Base-by-base conservation (phyloP, 2,113 vertebrate genomes). In the Orthonyx spaldingii region DNA sequence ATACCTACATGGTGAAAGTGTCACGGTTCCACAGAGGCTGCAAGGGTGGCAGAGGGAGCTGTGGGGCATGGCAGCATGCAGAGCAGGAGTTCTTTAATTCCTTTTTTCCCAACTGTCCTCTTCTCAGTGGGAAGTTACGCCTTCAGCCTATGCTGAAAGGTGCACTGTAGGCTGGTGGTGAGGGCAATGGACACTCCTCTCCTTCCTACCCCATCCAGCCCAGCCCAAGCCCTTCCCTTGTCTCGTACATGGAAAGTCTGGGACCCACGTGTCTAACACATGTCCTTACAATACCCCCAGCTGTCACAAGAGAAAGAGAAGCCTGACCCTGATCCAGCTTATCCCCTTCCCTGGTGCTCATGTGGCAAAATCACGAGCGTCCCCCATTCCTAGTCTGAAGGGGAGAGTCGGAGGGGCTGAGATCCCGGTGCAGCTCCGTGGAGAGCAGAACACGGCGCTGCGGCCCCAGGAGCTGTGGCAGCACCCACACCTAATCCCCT, bases 391-490 rank as follows among this genome's bases (percentile, higher is more conserved):
- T 12, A 19, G 5, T 23, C 16, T 0, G 0, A 65, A 13, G 2
- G 9, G 24, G 7, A 60, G 49, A 61, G 18, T 11, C 4, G 13
- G 7, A 6, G 17, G 30, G 18, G 9, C 47, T 89, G 76, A 64
- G 64, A 64, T 60, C 19, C 35, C 64, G 22, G 39, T 7, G 44
- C 55, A 70, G 78, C 64, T 89, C 59, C 0, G 0, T 0, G n/a
- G 46, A 17, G 61, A 64, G 41, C 70, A 56, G 79, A 55, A 56
- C 71, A 39, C 0, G 0, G n/a, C 0, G 0, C 55, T 81, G 84
- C 0, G 0, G 30, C 44, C 55, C 19, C 47, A n/a, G 72, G 61
- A 70, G 70, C 93, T 24, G 59, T 53, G 85, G 53, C 53, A 84
- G 71, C 32, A 57, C 26, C 32, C 2, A 2, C 35, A 65, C 79